Base-by-base conservation (phyloP, 2,888 invertebrate species). In the Morpho deidamia region DNA sequence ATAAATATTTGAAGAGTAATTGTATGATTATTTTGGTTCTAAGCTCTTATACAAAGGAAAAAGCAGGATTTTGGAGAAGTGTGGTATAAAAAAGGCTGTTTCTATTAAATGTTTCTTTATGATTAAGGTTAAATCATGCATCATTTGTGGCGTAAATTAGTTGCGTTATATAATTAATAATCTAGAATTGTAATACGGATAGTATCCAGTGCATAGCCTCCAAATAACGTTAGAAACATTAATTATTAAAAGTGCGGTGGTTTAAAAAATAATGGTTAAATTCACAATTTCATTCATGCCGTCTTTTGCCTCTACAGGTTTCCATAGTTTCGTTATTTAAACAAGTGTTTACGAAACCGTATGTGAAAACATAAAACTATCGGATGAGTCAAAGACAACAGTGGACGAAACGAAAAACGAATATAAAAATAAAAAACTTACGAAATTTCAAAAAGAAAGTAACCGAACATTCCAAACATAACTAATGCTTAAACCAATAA, bases 381-480 rank as follows among this genome's bases (percentile, higher is more conserved):
- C 60, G 66, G 70, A 73, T 78, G 80, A 78, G 66, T 76, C 66
- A 76, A 66, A 63, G 55, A 59, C 51, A 56, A 65, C 59, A 59
- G 65, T 68, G 52, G 45, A 62, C 64, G 67, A 67, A 74, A 74
- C 72, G 67, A 67, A 69, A 69, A 68, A 63, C 76, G 70, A 70
- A 72, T 67, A 67, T 60, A 69, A 74, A 69, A 68, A 69, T 56
- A 63, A 58, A 63, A 66, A 74, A 64, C 67, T 69, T 65, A 62
- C 62, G 58, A 63, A 65, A 60, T 62, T 56, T 38, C 56, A 58
- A 52, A 58, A 56, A 49, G 45, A 64, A 65, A 58, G 70, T 76
- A 78, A 82, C 73, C 70, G 72, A 79, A 70, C 87, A 88, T 88
- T 87, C 87, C 87, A 81, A 76, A 62, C 51, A 59, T 75, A 71